A percentile compares a stretch with the other conserved stretches of the same genome.
These are phyloP conservation scores for Channa maculata DNA, from an alignment of 2,113 vertebrate species.

Conservation along the genomic window DNA sequence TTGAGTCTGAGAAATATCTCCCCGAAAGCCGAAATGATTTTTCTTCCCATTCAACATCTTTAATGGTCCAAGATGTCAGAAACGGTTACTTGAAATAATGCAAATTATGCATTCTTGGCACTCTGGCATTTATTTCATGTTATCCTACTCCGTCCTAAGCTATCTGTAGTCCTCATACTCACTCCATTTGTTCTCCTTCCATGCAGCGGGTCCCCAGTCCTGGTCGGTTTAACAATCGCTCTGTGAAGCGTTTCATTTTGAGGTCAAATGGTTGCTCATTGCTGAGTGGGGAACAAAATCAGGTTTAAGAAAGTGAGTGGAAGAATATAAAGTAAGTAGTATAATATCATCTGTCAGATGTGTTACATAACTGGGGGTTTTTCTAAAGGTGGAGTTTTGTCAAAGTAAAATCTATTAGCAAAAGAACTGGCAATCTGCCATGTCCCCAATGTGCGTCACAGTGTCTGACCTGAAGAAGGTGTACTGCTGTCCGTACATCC, in stretches of 20 bases:
- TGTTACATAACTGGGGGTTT: background rate
- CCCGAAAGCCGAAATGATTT: too few relatives aligned
- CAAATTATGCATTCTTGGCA: too few relatives aligned
- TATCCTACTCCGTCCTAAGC: too few relatives aligned
- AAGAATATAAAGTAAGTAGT: background rate
- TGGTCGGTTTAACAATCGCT: conserved; percentile 87
- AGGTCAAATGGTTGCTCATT: conserved; percentile 88
- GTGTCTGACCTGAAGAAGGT: conserved; percentile 92
- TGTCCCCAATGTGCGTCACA: background rate
- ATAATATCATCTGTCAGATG: background rate
- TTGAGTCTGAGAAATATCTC: too few relatives aligned
- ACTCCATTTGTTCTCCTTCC: conserved; percentile 86
- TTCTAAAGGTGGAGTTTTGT: background rate
- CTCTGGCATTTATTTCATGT: too few relatives aligned
- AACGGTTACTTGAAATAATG: too few relatives aligned
- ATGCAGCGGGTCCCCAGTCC: conserved; percentile 96
- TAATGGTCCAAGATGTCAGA: too few relatives aligned
- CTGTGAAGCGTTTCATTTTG: conserved; percentile 82
- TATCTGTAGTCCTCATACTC: conserved; percentile 67
- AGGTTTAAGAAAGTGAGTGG: background rate
- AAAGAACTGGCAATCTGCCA: background rate
- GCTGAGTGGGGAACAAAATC: conserved; percentile 73
- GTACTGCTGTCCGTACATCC: conserved; percentile 95
- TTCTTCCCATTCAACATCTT: too few relatives aligned
- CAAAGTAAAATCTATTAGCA: background rate